Evolutionary conservation across 2,888 invertebrate species (phyloP).

Genomic region (Synanthedon myopaeformis): DNA sequence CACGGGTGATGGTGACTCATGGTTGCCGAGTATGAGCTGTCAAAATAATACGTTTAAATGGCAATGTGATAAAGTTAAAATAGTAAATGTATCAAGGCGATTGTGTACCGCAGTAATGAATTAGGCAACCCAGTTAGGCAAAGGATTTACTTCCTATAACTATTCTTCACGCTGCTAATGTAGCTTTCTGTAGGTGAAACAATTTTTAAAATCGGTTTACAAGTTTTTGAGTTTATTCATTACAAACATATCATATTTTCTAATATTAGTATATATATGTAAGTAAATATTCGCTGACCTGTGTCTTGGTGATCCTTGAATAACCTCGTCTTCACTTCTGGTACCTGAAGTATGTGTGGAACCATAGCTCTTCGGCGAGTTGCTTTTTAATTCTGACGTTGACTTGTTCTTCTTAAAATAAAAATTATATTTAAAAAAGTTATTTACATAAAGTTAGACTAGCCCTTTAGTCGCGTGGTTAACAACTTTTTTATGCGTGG

Average conservation of each 20-base stretch:
- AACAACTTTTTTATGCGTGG: background rate
- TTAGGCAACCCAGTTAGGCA: too few species aligned
- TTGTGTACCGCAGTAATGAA: too few species aligned
- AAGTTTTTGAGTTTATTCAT: too few species aligned
- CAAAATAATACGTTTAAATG: constrained; percentile 1
- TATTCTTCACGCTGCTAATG: too few species aligned
- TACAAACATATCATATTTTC: too few species aligned
- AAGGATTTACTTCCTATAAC: too few species aligned
- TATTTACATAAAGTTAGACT: constrained; percentile 1
- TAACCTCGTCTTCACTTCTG: constrained; percentile 52
- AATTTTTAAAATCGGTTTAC: too few species aligned
- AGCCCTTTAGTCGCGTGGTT: background rate
- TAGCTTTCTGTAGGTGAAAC: too few species aligned
- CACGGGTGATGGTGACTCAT: constrained; percentile 38
- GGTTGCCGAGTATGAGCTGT: constrained; percentile 56
- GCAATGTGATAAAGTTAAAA: background rate
- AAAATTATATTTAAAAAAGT: background rate
- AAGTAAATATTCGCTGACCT: constrained; percentile 27
- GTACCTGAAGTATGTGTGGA: constrained; percentile 44
- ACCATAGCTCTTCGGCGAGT: constrained; percentile 48
- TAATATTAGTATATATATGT: too few species aligned
- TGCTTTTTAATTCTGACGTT: constrained; percentile 53
- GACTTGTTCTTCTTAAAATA: constrained; percentile 59
- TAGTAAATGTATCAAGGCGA: too few species aligned
- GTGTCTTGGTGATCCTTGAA: constrained; percentile 53